These are phyloP conservation scores for Heptranchias perlo DNA, from an alignment of 2,113 vertebrate species.

Conservation along the genomic window DNA sequence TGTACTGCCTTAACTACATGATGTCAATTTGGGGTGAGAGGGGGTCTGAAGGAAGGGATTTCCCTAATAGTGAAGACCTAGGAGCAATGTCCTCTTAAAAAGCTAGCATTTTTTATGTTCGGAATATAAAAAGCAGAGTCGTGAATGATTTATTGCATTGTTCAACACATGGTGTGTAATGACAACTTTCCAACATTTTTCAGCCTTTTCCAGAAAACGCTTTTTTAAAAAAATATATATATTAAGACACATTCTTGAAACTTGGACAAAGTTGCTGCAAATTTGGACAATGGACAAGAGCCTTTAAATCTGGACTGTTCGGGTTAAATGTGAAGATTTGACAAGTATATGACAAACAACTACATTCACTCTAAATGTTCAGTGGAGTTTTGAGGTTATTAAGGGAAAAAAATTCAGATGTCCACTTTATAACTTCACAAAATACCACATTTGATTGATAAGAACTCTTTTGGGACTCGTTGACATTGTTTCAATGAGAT, in stretches of 20 bases:
- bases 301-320: neutral
- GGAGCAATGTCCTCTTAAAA: neutral
- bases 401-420: neutral
- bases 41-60: neutral
- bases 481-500: neutral
- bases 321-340: neutral
- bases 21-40: neutral
- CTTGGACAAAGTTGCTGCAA: conserved; percentile 3
- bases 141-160: neutral
- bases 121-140: neutral
- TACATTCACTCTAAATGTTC: neutral
- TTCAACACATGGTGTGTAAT: neutral
- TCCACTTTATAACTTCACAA: neutral
- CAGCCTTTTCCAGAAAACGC: neutral
- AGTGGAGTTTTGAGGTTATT: neutral
- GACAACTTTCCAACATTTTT: neutral
- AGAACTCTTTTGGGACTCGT: neutral
- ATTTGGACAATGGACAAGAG: neutral
- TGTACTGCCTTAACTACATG: neutral
- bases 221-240: neutral
- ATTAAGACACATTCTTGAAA: conserved; percentile 9
- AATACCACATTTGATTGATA: neutral
- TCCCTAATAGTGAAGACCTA: neutral
- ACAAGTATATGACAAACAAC: neutral
- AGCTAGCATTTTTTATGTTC: neutral